Conservation (phyloP, 2,888 invertebrate genomes). For the Salpingus planirostris region DNA sequence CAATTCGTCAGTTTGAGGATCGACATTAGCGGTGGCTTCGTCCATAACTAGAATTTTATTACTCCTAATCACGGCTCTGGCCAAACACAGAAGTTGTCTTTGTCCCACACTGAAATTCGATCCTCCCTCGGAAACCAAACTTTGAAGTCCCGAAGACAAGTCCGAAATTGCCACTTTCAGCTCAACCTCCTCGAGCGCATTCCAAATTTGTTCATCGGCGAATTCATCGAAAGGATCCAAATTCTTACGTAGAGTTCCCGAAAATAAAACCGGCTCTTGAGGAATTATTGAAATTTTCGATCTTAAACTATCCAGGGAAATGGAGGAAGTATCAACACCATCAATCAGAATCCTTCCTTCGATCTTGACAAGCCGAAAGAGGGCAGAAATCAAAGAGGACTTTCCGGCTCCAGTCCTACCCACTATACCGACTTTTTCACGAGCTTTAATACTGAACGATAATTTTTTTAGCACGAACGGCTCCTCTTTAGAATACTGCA, state of each 20-base stretch:
- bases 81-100: constrained; percentile 61
- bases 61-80: constrained; percentile 50
- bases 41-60: constrained; percentile 40
- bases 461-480: constrained; percentile 66
- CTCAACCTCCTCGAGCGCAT: constrained; percentile 74
- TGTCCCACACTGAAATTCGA: constrained; percentile 43
- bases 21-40: constrained; percentile 78
- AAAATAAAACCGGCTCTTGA: constrained; percentile 79
- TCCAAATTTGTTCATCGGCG: constrained; percentile 71
- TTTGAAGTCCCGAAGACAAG: constrained; percentile 54
- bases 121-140: constrained; percentile 67
- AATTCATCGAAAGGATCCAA: constrained; percentile 81
- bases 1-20: constrained; percentile 65
- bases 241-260: constrained; percentile 78
- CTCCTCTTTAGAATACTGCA: constrained; percentile 63
- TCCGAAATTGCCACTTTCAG: constrained; percentile 59
- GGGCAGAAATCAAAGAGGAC: constrained; percentile 62
- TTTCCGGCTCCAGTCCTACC: constrained; percentile 81
- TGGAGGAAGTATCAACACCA: constrained; percentile 53
- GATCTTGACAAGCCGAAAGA: constrained; percentile 72
- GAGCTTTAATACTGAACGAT: constrained; percentile 49
- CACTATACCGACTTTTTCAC: constrained; percentile 68
- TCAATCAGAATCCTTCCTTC: constrained; percentile 77
- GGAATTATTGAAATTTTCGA: constrained; percentile 76
- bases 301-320: constrained; percentile 67